Evolutionary conservation across 2,797 vertebrate genomes (phyloP).

Genomic region (Sciurus carolinensis): DNA sequence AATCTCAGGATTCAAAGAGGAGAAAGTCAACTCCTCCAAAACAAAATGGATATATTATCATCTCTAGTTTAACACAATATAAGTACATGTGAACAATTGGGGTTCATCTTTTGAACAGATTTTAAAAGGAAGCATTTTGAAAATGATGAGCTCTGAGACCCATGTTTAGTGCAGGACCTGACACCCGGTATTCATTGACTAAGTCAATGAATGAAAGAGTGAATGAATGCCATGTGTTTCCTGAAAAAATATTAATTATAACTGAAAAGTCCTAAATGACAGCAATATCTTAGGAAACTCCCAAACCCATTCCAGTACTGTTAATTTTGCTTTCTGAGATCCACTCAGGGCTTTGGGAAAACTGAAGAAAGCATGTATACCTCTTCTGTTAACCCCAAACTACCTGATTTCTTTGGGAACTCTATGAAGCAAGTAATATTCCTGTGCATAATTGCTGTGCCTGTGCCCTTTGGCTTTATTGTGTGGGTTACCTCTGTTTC

Average conservation of each 20-base stretch:
- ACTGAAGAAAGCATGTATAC: background rate
- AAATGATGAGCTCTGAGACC: background rate
- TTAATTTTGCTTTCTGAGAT: constrained; percentile 31
- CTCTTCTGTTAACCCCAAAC: background rate
- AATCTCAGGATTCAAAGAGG: background rate
- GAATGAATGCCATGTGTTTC: background rate
- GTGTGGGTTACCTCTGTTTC: background rate
- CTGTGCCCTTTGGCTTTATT: background rate
- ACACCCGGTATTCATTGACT: background rate
- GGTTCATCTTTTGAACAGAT: background rate
- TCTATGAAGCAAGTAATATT: background rate
- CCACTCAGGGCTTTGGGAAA: background rate
- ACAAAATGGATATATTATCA: background rate
- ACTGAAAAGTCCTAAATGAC: background rate
- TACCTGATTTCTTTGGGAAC: constrained; percentile 1
- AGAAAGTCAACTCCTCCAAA: background rate
- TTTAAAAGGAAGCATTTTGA: background rate
- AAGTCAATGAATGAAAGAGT: background rate
- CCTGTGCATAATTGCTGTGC: background rate
- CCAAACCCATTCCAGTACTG: background rate
- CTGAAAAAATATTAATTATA: background rate
- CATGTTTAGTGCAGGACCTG: background rate
- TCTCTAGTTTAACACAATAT: background rate
- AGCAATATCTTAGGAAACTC: background rate
- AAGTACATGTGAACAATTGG: background rate